A percentile compares a stretch with the other conserved stretches of the same genome.
These are phyloP conservation scores for Tapera naevia DNA, from an alignment of 2,797 vertebrate species.

Conservation along the genomic window DNA sequence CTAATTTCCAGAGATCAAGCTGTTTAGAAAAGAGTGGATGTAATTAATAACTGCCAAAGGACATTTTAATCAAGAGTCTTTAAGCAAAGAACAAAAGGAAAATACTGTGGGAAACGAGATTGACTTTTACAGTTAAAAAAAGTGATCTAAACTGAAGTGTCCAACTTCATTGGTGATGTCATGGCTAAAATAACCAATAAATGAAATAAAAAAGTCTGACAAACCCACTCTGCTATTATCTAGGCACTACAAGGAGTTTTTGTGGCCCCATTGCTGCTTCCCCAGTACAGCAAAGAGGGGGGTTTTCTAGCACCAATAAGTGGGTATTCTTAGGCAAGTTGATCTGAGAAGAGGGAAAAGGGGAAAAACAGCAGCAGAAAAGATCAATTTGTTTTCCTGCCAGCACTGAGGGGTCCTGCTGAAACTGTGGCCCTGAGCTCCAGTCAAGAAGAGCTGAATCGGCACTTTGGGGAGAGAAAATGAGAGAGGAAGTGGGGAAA, in stretches of 20 bases:
- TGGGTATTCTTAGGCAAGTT: neutral
- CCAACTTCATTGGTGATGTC: neutral
- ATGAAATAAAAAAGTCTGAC: neutral
- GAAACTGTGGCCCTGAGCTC: neutral
- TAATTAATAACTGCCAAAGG: neutral
- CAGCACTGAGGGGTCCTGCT: neutral
- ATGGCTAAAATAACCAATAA: neutral
- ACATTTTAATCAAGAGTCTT: neutral
- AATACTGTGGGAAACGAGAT: neutral
- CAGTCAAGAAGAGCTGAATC: neutral
- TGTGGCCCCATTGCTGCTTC: fast-evolving
- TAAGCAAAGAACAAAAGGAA: neutral
- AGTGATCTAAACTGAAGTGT: neutral
- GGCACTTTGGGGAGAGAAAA: neutral
- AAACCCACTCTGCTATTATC: neutral
- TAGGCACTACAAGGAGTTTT: neutral
- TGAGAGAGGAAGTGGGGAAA: neutral
- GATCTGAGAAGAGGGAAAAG: neutral
- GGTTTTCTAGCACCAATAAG: neutral
- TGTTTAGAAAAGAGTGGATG: neutral
- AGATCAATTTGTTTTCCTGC: neutral
- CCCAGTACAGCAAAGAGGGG: neutral
- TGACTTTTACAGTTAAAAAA: neutral
- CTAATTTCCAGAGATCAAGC: neutral
- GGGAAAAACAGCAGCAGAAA: neutral